These are phyloP conservation scores for Zaprionus camerounensis DNA, from an alignment of 1,140 invertebrate genomes.

Conservation along the genomic window DNA sequence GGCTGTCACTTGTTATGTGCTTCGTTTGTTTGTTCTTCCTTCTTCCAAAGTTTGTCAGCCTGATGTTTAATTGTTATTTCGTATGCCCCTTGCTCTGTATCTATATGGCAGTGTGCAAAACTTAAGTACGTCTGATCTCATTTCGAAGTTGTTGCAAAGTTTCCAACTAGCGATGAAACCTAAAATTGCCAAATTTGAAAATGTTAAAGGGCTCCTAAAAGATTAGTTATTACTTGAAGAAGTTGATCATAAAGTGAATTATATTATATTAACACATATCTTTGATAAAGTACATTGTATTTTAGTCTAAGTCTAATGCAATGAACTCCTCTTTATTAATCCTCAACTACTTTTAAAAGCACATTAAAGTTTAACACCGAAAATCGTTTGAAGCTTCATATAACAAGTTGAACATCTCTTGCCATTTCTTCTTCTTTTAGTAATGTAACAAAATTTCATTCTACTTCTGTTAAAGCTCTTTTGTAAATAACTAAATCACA, in stretches of 20 bases:
- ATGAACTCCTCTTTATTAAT: background rate
- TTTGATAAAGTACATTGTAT: too few relatives aligned
- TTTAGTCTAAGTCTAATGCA: too few relatives aligned
- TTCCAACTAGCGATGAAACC: constrained; percentile 18
- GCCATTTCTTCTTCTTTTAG: too few relatives aligned
- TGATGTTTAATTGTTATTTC: constrained; percentile 60
- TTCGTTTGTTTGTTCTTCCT: constrained; percentile 53
- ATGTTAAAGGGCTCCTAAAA: background rate
- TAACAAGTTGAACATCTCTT: too few relatives aligned
- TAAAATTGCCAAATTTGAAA: constrained; percentile 6
- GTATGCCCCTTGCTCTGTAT: constrained; percentile 1
- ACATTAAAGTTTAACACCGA: too few relatives aligned
- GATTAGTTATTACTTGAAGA: background rate
- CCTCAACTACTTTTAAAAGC: background rate
- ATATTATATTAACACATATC: too few relatives aligned
- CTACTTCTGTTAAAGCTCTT: too few relatives aligned
- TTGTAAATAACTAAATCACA: too few relatives aligned
- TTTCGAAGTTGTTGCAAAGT: constrained; percentile 50
- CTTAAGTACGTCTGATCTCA: constrained; percentile 52
- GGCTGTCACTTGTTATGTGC: constrained; percentile 47
- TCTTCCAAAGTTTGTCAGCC: constrained; percentile 43
- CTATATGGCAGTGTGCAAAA: constrained; percentile 10
- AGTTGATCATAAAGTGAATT: background rate
- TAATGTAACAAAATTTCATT: too few relatives aligned
- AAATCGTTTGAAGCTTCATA: too few relatives aligned